Base-by-base conservation (phyloP, 2,113 vertebrate genomes). In the Anoplopoma fimbria region DNA sequence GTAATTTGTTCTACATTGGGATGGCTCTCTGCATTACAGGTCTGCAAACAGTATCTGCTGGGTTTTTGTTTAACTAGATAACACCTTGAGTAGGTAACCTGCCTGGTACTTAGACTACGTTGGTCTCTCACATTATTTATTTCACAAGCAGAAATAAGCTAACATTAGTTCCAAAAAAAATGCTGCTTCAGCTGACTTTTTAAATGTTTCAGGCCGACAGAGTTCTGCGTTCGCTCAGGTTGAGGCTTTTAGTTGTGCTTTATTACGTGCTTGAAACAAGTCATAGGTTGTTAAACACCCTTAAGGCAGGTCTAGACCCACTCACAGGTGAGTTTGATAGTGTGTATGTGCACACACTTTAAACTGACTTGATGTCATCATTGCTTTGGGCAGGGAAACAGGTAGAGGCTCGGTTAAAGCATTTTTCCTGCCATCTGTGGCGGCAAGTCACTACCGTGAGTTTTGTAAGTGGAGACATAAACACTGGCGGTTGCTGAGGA, bases 401-500 rank as follows among this genome's bases (percentile, higher is more conserved):
- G 55, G 75, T 77, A 62, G 69, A 58, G 79, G 74, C 72, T 71
- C 7, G 31, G 76, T 78, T 34, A 19, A 71, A 73, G 49, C 3
- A 0, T 69, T 87, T n/a, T 83, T 67, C 25, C 47, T 4, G 42
- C 69, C 74, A 55, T 87, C 86, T 88, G 77, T 34, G 69, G 45
- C 9, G 9, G 12, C n/a, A 61, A 79, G 14, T 84, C 82, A 70
- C 21, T 3, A 10, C 27, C 17, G 31, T 81, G 63, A 83, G 61
- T 91, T 75, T 85, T 53, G 13, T 10, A 36, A 29, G 58, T 47
- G 4, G 45, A 84, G 72, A 75, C 61, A 27, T 33, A 80, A 90
- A 85, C 84, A 87, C 23, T 19, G 62, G 27, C 25, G 62, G 78
- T 79, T 79, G 68, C 80, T 61, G 76, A 69, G 83, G 31, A 74